Evolutionary conservation across 2,797 vertebrate species (phyloP), one percentile per base, ranked within the genome.

Genomic region (Anniella stebbinsi): DNA sequence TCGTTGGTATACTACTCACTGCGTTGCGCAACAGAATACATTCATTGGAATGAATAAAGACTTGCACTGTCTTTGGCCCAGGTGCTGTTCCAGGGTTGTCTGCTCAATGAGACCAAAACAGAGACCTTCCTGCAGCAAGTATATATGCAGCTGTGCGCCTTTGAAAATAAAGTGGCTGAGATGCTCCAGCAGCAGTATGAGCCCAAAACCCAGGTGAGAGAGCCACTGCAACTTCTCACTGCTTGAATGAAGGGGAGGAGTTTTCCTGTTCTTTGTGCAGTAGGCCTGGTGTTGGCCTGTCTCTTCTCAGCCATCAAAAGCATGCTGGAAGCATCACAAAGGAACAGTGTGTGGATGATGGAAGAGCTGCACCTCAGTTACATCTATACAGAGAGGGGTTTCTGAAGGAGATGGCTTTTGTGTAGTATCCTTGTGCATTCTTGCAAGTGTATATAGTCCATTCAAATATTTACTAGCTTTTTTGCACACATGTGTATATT

Each of bases 51-150:
- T 38, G 5, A 84, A 25, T 9, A 76, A 0, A 84, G 54, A 1
- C 25, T 93, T 69, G 63, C 0, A 0, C 10, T 88, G 45, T 93
- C 45, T 45, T 82, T 87, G 86, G 91, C 73, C 80, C 95, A 99
- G 99, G 99, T 99, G 4, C 96, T 99, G 18, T 98, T 99, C 12
- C 99, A 99, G 95, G 99, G 99, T 90, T 99, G 98, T 92, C 98
- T 98, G 94, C 97, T 99, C 88, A 98, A 99, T 85, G 97, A 97
- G 90, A 98, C 97, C 0, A 98, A 98, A 93, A 96, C 98, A 25
- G 98, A 98, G 23, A 96, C 97, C 78, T 99, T 99, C 95, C 96
- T 99, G 92, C 98, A 98, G 90, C 98, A 98, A 91, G 98, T 99
- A 93, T 99, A 99, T 92, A 98, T 98, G 66, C 98, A 99, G 96